Base-by-base conservation (phyloP, 2,797 vertebrate species). In the Tragopan temminckii region DNA sequence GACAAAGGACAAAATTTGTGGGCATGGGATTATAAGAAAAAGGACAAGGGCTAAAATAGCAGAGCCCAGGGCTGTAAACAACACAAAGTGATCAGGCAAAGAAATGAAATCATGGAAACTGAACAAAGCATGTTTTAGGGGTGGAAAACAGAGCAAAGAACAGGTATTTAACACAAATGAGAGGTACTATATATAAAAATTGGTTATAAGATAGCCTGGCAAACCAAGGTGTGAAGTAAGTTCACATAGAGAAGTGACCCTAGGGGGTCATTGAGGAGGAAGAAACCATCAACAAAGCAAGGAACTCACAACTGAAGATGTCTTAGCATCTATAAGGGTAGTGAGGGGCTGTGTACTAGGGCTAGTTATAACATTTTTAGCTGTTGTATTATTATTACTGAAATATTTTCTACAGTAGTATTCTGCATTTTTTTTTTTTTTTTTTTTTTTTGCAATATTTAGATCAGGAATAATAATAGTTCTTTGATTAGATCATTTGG, bases 1-100 rank as follows among this genome's bases (percentile, higher is more conserved):
- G 64, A n/a, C 25, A 13, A 13, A 50, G 53, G 58, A 55, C 72
- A 20, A 0, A 0, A 16, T 0, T 0, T 62, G 27, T 27, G 19
- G 55, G 18, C 8, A 0, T 21, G 24, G 42, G 52, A 8, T 64
- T 61, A 82, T 62, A 82, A 80, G 58, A 52, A 67, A 66, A 80
- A 59, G 16, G 31, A 33, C 43, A 89, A n/a, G 45, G 50, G 35
- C 33, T 79, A n/a, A 50, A 20, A 23, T 3, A 17, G 79, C 42
- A 86, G 79, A 87, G 18, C 25, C 35, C 62, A 74, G 68, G n/a
- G 53, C 43, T 50, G 18, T 31, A 36, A 80, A 76, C 12, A n/a
- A 4, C n/a, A 81, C n/a, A 19, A 23, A 16, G 0, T 3, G 14
- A 24, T 40, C n/a, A 42, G 1, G 24, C 16, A 66, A 80, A 82